Conservation (phyloP, 2,888 invertebrate species). For the Anarsia innoxiella region DNA sequence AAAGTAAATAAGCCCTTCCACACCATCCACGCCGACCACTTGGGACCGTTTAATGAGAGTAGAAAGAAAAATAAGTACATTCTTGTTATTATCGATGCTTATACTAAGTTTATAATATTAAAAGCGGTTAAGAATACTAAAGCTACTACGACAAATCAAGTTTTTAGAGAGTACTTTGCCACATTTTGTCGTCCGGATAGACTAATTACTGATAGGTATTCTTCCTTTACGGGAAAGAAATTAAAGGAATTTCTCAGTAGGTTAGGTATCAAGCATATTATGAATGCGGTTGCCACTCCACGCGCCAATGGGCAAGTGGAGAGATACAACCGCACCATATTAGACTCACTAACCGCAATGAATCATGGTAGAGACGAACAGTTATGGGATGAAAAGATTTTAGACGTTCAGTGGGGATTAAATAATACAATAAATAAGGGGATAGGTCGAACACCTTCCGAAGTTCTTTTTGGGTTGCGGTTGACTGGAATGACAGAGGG, state of each 20-base stretch:
- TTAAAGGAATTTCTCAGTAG: background rate
- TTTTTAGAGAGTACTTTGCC: conserved; percentile 12
- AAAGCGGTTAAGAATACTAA: conserved; percentile 11
- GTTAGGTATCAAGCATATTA: conserved; percentile 13
- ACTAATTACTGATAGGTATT: conserved; percentile 12
- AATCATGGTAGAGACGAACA: background rate
- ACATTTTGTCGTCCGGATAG: conserved; percentile 14
- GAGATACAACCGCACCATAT: conserved; percentile 15
- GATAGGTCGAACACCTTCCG: conserved; percentile 8
- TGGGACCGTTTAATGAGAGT: conserved; percentile 15
- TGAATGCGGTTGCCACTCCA: conserved; percentile 19
- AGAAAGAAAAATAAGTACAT: conserved; percentile 15
- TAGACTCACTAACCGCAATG: background rate
- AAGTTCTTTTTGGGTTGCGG: conserved; percentile 2
- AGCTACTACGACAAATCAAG: conserved; percentile 9
- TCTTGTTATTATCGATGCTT: conserved; percentile 14
- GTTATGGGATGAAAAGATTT: background rate
- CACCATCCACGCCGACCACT: conserved; percentile 12
- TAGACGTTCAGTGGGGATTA: background rate
- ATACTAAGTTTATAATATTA: conserved; percentile 12
- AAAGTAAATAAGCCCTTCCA: conserved; percentile 5
- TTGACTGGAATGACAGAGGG: conserved; percentile 1
- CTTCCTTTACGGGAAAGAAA: conserved; percentile 5
- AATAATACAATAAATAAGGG: conserved; percentile 6
- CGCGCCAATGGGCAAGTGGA: conserved; percentile 10